phyloP scores from a whole-genome alignment of 2,113 vertebrate species.

The Percopsis transmontana region DNA sequence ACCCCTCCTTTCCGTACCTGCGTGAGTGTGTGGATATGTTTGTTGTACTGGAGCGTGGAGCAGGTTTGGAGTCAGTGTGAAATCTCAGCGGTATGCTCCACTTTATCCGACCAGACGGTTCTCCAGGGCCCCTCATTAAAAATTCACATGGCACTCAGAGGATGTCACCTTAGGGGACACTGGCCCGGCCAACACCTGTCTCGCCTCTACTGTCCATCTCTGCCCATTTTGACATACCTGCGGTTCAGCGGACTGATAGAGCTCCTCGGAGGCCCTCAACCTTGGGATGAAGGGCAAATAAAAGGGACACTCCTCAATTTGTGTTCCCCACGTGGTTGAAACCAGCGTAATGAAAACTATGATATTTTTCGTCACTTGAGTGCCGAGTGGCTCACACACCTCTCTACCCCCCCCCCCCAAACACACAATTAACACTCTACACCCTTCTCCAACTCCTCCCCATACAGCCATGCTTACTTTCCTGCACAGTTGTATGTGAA shows the following conservation, averaged over 20 bases:
- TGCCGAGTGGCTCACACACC: too few species aligned
- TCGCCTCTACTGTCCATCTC: slow-evolving; percentile 50
- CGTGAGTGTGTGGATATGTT: slow-evolving; percentile 31
- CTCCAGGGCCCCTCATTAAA: slow-evolving; percentile 58
- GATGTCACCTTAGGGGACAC: slow-evolving; percentile 48
- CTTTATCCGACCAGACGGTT: slow-evolving; percentile 47
- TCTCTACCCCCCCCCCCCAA: too few species aligned
- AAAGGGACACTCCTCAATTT: not conserved
- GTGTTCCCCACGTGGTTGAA: not conserved
- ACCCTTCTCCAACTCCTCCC: too few species aligned
- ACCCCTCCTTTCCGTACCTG: slow-evolving; percentile 22
- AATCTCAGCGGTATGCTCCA: slow-evolving; percentile 46
- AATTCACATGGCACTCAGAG: slow-evolving; percentile 61
- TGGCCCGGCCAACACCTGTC: slow-evolving; percentile 65
- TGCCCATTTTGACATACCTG: slow-evolving; percentile 39
- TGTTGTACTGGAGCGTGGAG: slow-evolving; percentile 35
- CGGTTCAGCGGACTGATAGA: slow-evolving; percentile 28
- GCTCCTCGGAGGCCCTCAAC: slow-evolving; percentile 38
- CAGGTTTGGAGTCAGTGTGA: slow-evolving; percentile 45
- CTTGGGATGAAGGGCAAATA: slow-evolving; percentile 25
- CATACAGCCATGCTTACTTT: too few species aligned
- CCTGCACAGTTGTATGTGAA: too few species aligned
- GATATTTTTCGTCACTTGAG: too few species aligned
- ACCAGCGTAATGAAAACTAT: not conserved
- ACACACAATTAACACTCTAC: too few species aligned